Conservation (phyloP, 2,888 invertebrate genomes). For the Villa cingulata region DNA sequence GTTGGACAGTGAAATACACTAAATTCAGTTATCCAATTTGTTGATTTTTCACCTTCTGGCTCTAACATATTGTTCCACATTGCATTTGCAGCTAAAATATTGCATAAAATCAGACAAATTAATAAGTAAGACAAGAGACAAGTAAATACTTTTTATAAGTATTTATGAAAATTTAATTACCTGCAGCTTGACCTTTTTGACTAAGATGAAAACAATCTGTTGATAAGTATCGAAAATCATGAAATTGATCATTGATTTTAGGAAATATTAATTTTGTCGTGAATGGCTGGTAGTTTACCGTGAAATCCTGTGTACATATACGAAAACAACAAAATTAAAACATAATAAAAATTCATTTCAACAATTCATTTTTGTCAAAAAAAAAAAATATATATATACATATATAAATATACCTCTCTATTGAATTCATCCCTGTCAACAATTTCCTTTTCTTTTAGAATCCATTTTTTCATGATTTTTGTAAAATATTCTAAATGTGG, state of each 20-base stretch:
- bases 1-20: slow-evolving; percentile 28
- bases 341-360: slow-evolving; percentile 4
- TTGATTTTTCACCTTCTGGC: slow-evolving; percentile 38
- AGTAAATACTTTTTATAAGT: too few relatives aligned
- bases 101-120: neutral
- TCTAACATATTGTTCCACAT: slow-evolving; percentile 50
- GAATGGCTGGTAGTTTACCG: slow-evolving; percentile 43
- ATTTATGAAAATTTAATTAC: slow-evolving; percentile 30
- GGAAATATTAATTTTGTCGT: slow-evolving; percentile 36
- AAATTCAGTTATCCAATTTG: slow-evolving; percentile 21
- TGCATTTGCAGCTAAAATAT: slow-evolving; percentile 37
- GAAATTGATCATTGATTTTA: slow-evolving; percentile 26
- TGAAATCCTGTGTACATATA: slow-evolving; percentile 48
- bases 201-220: slow-evolving; percentile 51
- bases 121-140: neutral
- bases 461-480: slow-evolving; percentile 41
- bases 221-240: slow-evolving; percentile 41
- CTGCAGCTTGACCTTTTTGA: slow-evolving; percentile 43
- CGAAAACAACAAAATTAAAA: too few relatives aligned
- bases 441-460: slow-evolving; percentile 39
- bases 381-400: too few relatives aligned
- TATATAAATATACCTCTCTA: slow-evolving; percentile 18
- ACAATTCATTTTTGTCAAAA: neutral
- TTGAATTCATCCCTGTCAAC: slow-evolving; percentile 33
- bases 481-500: slow-evolving; percentile 28